Percentiles rank a stretch among this genome's conserved stretches.
phyloP scores from a whole-genome alignment of 2,888 invertebrate species.

The Agrotis clavis region DNA sequence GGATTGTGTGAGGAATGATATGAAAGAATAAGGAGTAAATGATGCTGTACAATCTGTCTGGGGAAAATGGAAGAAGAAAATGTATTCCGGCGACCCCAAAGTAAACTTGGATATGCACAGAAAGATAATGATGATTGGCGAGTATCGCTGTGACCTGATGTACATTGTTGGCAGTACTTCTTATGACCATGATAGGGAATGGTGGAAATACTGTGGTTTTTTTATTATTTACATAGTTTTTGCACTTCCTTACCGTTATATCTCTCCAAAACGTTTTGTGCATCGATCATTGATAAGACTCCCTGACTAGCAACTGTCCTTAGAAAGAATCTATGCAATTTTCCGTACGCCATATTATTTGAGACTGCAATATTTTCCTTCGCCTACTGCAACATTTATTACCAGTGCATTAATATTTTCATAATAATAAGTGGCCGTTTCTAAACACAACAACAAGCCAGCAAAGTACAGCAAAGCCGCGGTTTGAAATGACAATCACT shows the following conservation, averaged over 20 bases:
- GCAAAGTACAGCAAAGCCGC: neutral
- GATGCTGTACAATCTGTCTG: no score
- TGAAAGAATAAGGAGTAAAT: no score
- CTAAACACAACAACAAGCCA: neutral
- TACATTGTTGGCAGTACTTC: neutral
- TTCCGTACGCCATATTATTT: constrained; percentile 78
- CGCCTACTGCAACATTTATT: neutral
- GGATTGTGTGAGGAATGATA: no score
- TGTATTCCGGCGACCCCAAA: no score
- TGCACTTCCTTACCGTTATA: constrained; percentile 70
- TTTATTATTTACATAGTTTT: neutral
- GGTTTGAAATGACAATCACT: neutral
- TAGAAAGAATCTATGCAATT: constrained; percentile 79
- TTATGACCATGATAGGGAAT: neutral
- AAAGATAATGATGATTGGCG: no score
- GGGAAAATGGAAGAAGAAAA: no score
- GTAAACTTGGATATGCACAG: no score
- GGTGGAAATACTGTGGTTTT: neutral
- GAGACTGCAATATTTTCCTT: neutral
- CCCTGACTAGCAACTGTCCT: constrained; percentile 83
- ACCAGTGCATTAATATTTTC: neutral
- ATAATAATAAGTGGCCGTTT: neutral
- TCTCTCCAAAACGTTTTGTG: constrained; percentile 68
- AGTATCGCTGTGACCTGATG: no score
- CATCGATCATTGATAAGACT: constrained; percentile 78